These are phyloP conservation scores for Anas georgica DNA, from an alignment of 2,797 vertebrate species.

Conservation along the genomic window DNA sequence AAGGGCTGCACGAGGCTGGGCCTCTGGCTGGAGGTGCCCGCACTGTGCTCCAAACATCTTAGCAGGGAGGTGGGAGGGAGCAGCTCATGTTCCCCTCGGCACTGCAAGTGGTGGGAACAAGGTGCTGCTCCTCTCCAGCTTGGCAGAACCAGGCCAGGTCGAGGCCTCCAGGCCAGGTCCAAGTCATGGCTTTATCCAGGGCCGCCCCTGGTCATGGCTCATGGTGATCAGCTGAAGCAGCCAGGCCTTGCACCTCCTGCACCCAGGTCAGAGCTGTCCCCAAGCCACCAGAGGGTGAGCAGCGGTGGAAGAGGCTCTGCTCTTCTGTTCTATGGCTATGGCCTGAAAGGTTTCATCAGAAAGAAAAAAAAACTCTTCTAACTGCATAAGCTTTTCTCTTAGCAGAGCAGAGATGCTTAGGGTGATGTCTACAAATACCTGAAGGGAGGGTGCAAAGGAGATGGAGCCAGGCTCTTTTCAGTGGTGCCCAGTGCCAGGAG, in stretches of 20 bases:
- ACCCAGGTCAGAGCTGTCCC: not conserved
- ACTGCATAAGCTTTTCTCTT: not conserved
- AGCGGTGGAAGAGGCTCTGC: not conserved
- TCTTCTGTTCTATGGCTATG: not conserved
- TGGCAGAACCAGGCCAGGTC: not conserved
- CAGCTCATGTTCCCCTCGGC: not conserved
- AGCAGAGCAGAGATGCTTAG: not conserved
- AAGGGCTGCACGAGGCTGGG: not conserved
- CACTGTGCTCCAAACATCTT: not conserved
- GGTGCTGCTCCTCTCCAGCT: not conserved
- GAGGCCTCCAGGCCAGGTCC: too few species aligned
- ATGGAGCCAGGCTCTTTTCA: too few species aligned
- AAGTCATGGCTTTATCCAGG: not conserved
- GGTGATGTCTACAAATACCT: too few species aligned
- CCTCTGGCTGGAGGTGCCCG: not conserved
- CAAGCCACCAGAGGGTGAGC: not conserved
- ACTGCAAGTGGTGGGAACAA: rapidly evolving
- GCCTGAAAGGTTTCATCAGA: not conserved
- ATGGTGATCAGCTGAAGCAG: not conserved
- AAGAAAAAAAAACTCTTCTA: not conserved
- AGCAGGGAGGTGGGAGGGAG: too few species aligned
- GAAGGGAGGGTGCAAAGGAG: too few species aligned
- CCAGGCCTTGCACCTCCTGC: not conserved
- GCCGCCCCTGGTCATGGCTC: too few species aligned
- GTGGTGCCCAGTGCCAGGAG: too few species aligned